Evolutionary conservation across 2,797 vertebrate genomes (phyloP).

Genomic region (Cuniculus paca): DNA sequence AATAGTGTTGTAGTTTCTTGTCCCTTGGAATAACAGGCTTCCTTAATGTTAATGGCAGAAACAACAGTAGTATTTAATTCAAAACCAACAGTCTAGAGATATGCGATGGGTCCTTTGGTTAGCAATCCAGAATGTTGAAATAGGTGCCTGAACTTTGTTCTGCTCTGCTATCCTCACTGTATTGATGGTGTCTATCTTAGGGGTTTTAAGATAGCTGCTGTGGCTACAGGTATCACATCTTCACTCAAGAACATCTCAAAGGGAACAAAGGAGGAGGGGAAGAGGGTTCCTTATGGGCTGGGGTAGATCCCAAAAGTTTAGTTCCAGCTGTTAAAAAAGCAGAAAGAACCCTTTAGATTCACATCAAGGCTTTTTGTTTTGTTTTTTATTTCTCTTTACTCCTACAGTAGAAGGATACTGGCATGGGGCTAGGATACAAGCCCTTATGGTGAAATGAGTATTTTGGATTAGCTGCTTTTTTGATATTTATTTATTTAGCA

Average conservation of each 20-base stretch:
- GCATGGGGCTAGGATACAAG: background rate
- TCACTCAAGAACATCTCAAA: conserved; percentile 30
- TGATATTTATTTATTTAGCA: background rate
- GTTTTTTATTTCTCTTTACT: background rate
- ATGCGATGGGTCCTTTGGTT: background rate
- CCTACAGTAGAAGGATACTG: background rate
- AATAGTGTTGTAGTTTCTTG: background rate
- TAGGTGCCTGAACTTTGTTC: background rate
- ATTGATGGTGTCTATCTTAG: background rate
- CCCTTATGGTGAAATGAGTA: background rate
- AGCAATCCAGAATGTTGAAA: background rate
- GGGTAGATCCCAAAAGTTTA: background rate
- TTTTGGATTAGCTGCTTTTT: background rate
- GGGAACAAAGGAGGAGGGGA: background rate
- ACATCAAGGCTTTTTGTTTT: background rate
- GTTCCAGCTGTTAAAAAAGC: background rate
- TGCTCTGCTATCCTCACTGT: background rate
- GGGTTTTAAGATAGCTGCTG: background rate
- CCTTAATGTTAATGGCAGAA: background rate
- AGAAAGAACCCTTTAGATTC: background rate
- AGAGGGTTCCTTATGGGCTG: background rate
- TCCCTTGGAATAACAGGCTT: background rate
- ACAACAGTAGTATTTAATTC: conserved; percentile 12
- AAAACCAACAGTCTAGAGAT: background rate
- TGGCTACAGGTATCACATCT: background rate